Evolutionary conservation across 37 sponge, comb jelly and placozoan species (phyloP).

Genomic region (Beroe ovata): DNA sequence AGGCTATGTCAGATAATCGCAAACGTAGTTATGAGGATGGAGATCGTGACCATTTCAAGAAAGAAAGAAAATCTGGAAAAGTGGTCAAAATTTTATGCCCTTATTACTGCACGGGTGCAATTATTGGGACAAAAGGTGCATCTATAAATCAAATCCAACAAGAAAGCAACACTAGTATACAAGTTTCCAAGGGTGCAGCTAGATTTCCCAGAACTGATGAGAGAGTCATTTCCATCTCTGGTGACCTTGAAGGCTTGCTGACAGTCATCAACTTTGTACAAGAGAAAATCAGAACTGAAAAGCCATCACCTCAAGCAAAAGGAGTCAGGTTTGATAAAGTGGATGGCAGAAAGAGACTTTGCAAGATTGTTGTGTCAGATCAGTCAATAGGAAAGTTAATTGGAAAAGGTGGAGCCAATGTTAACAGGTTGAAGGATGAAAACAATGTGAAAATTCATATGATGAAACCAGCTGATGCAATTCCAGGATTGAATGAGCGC

Average conservation of each 20-base stretch:
- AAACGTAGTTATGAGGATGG: slow-evolving; percentile 13
- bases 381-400: slow-evolving; percentile 22
- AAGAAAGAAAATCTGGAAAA: slow-evolving; percentile 31
- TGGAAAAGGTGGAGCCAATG: slow-evolving; percentile 59
- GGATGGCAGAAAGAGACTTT: slow-evolving; percentile 4
- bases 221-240: slow-evolving; percentile 38
- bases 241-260: slow-evolving; percentile 22
- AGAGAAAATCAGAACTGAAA: slow-evolving; percentile 40
- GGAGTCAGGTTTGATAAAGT: slow-evolving; percentile 12
- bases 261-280: slow-evolving; percentile 35
- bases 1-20: slow-evolving; percentile 26
- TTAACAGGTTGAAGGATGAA: neutral
- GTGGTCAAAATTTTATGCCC: slow-evolving; percentile 58
- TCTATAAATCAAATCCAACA: slow-evolving; percentile 14
- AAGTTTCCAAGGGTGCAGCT: slow-evolving; percentile 54
- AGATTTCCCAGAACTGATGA: slow-evolving; percentile 65
- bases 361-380: slow-evolving; percentile 58
- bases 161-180: slow-evolving; percentile 53
- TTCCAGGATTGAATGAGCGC: slow-evolving; percentile 38
- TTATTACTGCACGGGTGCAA: slow-evolving; percentile 58
- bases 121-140: slow-evolving; percentile 62
- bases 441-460: slow-evolving; percentile 21
- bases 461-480: slow-evolving; percentile 35
- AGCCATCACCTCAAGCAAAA: slow-evolving; percentile 32
- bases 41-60: neutral